Conservation (phyloP, 2,797 vertebrate species). For the Gambusia yucatana region DNA sequence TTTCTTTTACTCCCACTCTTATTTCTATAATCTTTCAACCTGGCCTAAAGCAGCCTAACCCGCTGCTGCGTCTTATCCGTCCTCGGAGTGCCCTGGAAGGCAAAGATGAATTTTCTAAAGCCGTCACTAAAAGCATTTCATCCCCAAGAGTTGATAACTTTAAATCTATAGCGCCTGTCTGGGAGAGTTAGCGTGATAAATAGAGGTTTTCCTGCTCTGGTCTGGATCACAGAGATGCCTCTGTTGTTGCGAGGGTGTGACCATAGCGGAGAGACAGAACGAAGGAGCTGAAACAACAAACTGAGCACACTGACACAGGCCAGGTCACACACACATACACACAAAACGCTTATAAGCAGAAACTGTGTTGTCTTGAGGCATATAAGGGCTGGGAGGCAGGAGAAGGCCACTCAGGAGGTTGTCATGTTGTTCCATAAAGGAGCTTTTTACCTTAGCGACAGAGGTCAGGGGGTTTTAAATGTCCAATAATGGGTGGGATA, state of each 20-base stretch:
- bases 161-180: slow-evolving; percentile 50
- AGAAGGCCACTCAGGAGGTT: slow-evolving; percentile 45
- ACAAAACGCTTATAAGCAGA: slow-evolving; percentile 42
- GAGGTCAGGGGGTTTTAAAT: slow-evolving; percentile 47
- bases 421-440: slow-evolving; percentile 54
- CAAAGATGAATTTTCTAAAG: slow-evolving; percentile 32
- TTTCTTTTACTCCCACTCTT: slow-evolving; percentile 5
- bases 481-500: slow-evolving; percentile 30
- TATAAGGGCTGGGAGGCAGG: slow-evolving; percentile 29
- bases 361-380: slow-evolving; percentile 56
- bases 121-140: slow-evolving; percentile 46
- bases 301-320: slow-evolving; percentile 62
- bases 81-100: slow-evolving; percentile 14
- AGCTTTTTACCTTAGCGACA: slow-evolving; percentile 47
- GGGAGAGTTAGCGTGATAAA: slow-evolving; percentile 64
- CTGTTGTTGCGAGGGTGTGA: slow-evolving; percentile 50
- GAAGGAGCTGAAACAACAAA: slow-evolving; percentile 73
- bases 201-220: slow-evolving; percentile 71
- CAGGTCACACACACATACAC: slow-evolving; percentile 58
- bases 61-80: slow-evolving; percentile 18
- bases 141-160: slow-evolving; percentile 43
- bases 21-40: slow-evolving; percentile 32
- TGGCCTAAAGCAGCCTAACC: slow-evolving; percentile 27
- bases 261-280: slow-evolving; percentile 26
- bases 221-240: slow-evolving; percentile 62